A percentile compares a stretch with the other conserved stretches of the same genome.
These are phyloP conservation scores for Clarias platycephalus DNA, from an alignment of 2,797 vertebrate species.

Conservation along the genomic window DNA sequence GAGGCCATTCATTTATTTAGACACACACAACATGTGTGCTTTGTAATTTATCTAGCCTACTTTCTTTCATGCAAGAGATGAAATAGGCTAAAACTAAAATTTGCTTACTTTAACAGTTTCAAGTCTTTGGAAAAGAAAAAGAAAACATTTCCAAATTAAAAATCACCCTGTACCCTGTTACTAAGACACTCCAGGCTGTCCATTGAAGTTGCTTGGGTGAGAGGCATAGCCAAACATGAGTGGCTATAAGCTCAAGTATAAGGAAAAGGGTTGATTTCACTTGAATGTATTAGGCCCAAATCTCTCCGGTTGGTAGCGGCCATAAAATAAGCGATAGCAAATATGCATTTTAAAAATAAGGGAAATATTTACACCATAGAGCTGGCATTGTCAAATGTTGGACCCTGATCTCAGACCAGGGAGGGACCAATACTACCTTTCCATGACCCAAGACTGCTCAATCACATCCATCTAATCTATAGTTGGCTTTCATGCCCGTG, in stretches of 20 bases:
- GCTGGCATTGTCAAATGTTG: background rate
- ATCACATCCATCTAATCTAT: background rate
- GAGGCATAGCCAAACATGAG: background rate
- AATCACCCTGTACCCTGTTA: background rate
- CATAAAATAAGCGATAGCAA: background rate
- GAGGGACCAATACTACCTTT: background rate
- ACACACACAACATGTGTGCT: background rate
- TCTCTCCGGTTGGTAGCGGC: background rate
- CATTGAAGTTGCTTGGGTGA: background rate
- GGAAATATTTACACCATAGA: background rate
- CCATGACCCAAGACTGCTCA: background rate
- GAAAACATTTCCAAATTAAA: background rate
- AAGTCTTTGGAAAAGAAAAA: constrained; percentile 4
- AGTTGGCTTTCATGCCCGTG: background rate
- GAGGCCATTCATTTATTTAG: constrained; percentile 14
- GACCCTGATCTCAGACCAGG: background rate
- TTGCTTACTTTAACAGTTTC: constrained; percentile 3
- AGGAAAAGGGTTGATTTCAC: background rate
- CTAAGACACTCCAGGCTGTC: background rate
- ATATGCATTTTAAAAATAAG: background rate
- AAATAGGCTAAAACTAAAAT: background rate
- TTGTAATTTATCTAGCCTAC: background rate
- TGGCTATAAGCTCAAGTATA: background rate
- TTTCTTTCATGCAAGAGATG: background rate
- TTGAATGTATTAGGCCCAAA: background rate